A percentile compares a stretch with the other conserved stretches of the same genome.
Conservation (phyloP, 2,888 invertebrate species). For the Philonicus albiceps region DNA sequence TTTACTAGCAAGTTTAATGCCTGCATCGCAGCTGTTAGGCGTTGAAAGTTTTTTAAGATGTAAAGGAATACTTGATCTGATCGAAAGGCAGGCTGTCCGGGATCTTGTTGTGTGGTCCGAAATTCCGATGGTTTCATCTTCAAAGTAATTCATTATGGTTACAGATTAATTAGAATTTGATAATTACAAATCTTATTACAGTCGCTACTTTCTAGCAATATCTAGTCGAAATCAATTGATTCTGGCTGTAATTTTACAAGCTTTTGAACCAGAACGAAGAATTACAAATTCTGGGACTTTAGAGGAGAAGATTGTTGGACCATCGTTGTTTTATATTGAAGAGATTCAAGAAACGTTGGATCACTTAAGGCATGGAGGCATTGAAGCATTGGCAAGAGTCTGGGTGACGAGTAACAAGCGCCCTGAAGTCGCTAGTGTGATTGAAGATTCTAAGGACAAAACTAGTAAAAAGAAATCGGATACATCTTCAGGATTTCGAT, state of each 20-base stretch:
- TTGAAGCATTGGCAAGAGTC: constrained; percentile 72
- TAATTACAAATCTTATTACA: constrained; percentile 51
- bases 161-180: not conserved
- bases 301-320: constrained; percentile 65
- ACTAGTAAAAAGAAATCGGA: constrained; percentile 52
- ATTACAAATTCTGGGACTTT: constrained; percentile 46
- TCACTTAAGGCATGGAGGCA: constrained; percentile 77
- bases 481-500: constrained; percentile 61
- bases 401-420: constrained; percentile 75
- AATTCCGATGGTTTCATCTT: constrained; percentile 61
- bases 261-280: constrained; percentile 35
- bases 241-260: constrained; percentile 71
- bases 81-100: constrained; percentile 72
- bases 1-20: constrained; percentile 80
- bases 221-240: constrained; percentile 77
- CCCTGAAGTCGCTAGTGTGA: constrained; percentile 58
- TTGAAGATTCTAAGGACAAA: constrained; percentile 3
- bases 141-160: constrained; percentile 17
- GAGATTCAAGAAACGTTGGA: constrained; percentile 88
- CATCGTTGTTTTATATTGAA: constrained; percentile 86
- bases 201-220: constrained; percentile 76
- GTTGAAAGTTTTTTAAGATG: constrained; percentile 78
- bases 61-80: constrained; percentile 76
- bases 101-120: constrained; percentile 81
- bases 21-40: constrained; percentile 76